Evolutionary conservation across 1,140 invertebrate genomes (phyloP).

Genomic region (Vollenhovia emeryi): DNA sequence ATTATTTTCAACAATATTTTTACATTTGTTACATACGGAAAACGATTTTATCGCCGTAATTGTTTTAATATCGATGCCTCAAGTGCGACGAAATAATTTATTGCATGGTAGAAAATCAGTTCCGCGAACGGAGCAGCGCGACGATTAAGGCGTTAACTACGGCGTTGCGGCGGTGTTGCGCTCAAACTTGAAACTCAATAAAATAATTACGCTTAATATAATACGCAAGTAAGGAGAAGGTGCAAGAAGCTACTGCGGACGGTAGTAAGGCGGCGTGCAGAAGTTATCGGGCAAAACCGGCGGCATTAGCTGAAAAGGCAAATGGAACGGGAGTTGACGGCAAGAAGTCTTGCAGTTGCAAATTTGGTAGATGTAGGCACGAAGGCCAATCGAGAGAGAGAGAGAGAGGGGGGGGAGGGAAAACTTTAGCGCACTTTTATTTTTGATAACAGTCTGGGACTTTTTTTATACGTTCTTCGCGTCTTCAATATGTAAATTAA

Average conservation of each 20-base stretch:
- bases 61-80: neutral
- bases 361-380: constrained; percentile 5
- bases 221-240: constrained; percentile 31
- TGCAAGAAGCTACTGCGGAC: constrained; percentile 2
- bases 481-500: neutral
- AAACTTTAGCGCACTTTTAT: neutral
- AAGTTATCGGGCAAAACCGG: constrained; percentile 18
- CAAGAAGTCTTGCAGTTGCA: constrained; percentile 4
- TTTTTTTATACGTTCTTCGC: neutral
- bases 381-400: neutral
- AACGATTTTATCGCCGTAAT: neutral
- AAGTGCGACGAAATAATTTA: neutral
- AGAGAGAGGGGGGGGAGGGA: neutral
- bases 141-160: constrained; percentile 37
- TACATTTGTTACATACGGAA: neutral
- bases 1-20: neutral
- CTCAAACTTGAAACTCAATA: constrained; percentile 50
- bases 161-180: neutral
- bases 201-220: constrained; percentile 53
- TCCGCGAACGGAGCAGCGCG: neutral
- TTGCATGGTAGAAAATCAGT: neutral
- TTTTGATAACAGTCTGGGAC: neutral
- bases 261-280: neutral
- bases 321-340: neutral
- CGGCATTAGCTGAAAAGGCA: constrained; percentile 21